Evolutionary conservation across 2,113 vertebrate species (phyloP).

Genomic region (Tachuris rubrigastra): DNA sequence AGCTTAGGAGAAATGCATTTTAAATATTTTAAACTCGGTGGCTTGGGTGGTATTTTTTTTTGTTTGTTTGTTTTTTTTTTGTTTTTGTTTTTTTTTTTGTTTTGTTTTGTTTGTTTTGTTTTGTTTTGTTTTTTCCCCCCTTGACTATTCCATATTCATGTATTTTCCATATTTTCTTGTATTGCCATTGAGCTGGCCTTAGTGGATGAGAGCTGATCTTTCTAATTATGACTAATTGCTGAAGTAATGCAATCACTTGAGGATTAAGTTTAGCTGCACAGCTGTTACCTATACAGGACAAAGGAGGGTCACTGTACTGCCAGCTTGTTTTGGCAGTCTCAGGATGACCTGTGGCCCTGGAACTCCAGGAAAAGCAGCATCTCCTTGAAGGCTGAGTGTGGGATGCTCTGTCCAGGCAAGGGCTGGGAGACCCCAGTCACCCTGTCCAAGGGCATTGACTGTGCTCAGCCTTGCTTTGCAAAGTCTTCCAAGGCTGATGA

Average conservation of each 20-base stretch:
- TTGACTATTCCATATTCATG: background rate
- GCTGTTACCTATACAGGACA: background rate
- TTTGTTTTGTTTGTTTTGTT: too few relatives aligned
- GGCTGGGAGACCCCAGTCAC: background rate
- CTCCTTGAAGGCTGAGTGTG: rapidly evolving
- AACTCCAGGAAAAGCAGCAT: background rate
- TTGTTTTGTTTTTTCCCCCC: background rate
- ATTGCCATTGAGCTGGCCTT: background rate
- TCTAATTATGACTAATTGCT: background rate
- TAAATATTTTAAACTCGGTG: background rate
- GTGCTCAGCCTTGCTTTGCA: background rate
- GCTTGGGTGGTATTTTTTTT: background rate
- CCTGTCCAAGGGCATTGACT: rapidly evolving
- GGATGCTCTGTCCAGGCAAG: rapidly evolving
- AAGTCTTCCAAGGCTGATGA: background rate
- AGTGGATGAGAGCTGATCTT: background rate
- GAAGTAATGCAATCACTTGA: background rate
- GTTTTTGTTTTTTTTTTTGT: background rate
- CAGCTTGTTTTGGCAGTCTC: background rate
- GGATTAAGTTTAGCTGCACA: background rate
- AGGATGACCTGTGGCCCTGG: background rate
- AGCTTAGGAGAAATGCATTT: background rate
- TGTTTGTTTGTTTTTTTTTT: too few relatives aligned
- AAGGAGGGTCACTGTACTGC: rapidly evolving
- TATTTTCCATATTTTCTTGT: background rate